Conservation (phyloP, 1,140 invertebrate genomes). For the Ladona fulva region DNA sequence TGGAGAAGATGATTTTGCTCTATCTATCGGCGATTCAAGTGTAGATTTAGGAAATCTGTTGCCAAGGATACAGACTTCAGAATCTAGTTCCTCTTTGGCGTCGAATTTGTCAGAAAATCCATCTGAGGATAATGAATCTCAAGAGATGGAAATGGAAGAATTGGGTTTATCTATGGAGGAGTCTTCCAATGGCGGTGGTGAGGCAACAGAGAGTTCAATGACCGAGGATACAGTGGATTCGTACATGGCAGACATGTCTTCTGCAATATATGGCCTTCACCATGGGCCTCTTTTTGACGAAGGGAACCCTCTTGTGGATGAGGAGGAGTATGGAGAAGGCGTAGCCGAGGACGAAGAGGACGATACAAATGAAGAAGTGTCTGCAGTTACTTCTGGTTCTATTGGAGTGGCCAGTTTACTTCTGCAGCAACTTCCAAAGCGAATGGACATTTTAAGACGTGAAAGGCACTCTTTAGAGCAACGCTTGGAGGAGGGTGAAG, state of each 20-base stretch:
- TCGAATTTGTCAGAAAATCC: not conserved
- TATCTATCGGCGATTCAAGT: no score
- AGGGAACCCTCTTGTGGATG: not conserved
- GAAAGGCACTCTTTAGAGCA: not conserved
- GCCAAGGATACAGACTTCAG: no score
- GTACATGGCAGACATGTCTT: not conserved
- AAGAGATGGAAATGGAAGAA: not conserved
- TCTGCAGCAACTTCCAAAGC: not conserved
- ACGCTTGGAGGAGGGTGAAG: not conserved
- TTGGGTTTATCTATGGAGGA: not conserved
- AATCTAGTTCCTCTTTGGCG: no score
- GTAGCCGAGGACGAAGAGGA: not conserved
- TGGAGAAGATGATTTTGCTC: not conserved
- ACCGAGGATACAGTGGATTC: not conserved
- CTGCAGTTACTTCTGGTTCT: not conserved
- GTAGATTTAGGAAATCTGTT: no score
- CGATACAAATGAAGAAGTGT: not conserved
- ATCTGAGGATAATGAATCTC: not conserved
- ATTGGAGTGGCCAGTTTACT: not conserved
- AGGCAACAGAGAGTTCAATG: no score
- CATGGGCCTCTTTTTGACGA: not conserved
- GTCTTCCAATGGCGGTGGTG: no score
- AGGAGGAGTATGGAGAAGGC: not conserved
- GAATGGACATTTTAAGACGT: not conserved
- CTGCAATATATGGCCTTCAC: not conserved